These are phyloP conservation scores for Leptopilina syphax DNA, from an alignment of 2,888 invertebrate species.

Conservation along the genomic window DNA sequence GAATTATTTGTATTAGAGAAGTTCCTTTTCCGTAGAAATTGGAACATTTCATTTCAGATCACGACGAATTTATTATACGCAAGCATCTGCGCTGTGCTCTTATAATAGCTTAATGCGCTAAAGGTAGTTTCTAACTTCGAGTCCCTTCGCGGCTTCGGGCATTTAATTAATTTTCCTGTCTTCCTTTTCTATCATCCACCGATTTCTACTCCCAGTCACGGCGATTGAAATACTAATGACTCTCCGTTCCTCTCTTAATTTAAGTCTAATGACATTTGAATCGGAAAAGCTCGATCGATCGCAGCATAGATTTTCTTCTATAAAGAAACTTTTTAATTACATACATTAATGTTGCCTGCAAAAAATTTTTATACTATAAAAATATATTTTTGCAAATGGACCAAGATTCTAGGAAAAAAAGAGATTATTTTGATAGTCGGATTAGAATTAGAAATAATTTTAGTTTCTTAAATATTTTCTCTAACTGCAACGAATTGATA, in stretches of 20 bases:
- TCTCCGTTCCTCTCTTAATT: conserved; percentile 48
- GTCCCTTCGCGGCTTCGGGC: conserved; percentile 51
- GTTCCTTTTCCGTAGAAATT: neutral
- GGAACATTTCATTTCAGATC: conserved; percentile 9
- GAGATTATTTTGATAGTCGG: too few relatives aligned
- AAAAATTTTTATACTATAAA: neutral
- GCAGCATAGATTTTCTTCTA: conserved; percentile 15
- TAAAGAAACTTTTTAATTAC: conserved; percentile 53
- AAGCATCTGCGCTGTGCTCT: conserved; percentile 1
- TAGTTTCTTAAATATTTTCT: too few relatives aligned
- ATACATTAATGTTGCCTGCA: conserved; percentile 17
- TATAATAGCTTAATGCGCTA: conserved; percentile 11
- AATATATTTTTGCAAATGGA: too few relatives aligned
- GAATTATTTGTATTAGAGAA: neutral
- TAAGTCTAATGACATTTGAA: conserved; percentile 52
- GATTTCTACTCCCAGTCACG: conserved; percentile 49
- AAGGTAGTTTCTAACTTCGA: conserved; percentile 9
- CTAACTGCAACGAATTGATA: too few relatives aligned
- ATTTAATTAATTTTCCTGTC: conserved; percentile 64
- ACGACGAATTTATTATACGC: conserved; percentile 17
- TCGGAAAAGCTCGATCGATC: conserved; percentile 46
- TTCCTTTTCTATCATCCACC: conserved; percentile 51
- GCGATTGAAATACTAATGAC: conserved; percentile 52
- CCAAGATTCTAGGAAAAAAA: too few relatives aligned
- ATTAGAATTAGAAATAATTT: too few relatives aligned